Evolutionary conservation across 2,113 vertebrate species (phyloP), one percentile per base, ranked within the genome.

Genomic region (Cochlearius cochlearius): DNA sequence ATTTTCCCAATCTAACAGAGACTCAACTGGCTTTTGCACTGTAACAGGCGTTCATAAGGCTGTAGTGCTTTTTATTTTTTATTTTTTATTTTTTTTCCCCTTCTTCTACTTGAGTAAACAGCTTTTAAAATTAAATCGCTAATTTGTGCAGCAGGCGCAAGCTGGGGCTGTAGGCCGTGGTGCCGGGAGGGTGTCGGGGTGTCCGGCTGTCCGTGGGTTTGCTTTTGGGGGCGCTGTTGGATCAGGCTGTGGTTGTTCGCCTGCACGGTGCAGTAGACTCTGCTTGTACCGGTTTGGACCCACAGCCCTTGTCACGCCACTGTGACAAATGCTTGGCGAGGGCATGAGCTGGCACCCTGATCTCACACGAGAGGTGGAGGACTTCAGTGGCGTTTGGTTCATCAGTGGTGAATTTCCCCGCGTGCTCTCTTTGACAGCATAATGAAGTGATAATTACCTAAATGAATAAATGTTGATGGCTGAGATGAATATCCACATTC

Each of bases 391-490:
- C 11, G 25, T 96, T 91, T 76, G 96, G 96, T 97, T 95, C 91
- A 82, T 95, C 94, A 49, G 47, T 43, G 95, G 90, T 86, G 97
- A 94, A 97, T 97, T 95, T 95, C 88, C 82, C 93, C 36, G 12
- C 12, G 1, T 77, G 91, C 82, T 95, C 95, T 73, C 91, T 97
- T 90, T 97, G 98, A 97, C 97, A 95, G 95, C 68, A 26, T 98
- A 98, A 98, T 98, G 98, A 98, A 98, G 97, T 98, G 98, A 97
- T 98, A 98, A 98, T 98, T 98, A 97, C 94, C 96, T 97, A 98
- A 98, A 98, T 98, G 98, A 98, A 98, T 98, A 98, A 98, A 98
- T 90, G 98, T 96, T 98, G 98, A 98, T 98, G 97, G 96, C 97
- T 96, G 97, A 98, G 98, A 98, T 98, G 98, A 98, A 98, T 98